Base-by-base conservation (phyloP, 2,113 vertebrate genomes). In the Rhabdornis inornatus region DNA sequence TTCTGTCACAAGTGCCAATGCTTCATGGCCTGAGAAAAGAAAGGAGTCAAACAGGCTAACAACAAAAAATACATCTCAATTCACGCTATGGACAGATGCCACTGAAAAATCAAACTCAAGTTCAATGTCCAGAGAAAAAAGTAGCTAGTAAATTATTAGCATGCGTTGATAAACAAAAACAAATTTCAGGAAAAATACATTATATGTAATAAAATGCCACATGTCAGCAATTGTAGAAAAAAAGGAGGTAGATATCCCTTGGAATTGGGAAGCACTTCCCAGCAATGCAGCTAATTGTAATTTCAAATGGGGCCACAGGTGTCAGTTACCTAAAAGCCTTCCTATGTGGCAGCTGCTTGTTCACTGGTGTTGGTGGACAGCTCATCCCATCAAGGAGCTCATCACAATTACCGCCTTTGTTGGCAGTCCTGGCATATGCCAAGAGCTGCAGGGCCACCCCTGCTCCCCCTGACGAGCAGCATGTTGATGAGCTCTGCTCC, bases 31-130 rank as follows among this genome's bases (percentile, higher is more conserved):
- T 70, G 45, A 79, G 74, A 60, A 97, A 61, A 95, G 27, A 69
- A 94, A 80, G 74, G 35, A 81, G 92, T 95, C 90, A 91, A 92
- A 95, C 25, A 87, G 90, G 12, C 15, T 69, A 70, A 92, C 53
- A 83, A 71, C 16, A 17, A 39, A 93, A 94, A 78, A 59, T 31
- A 61, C 22, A 64, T 87, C 80, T 96, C 69, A 74, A 88, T 90
- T 94, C 49, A 66, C 2, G 4, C 77, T 94, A 45, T 27, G 61
- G 40, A 89, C 68, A 91, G 94, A 91, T 72, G 90, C 79, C 65
- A 61, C 63, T 93, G 53, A 72, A 93, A 94, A 96, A 93, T 86
- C 80, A 83, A 93, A 88, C 79, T 42, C 49, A 55, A 53, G 45
- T 50, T 74, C 37, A 42, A 52, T 66, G 61, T 83, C 88, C 76